These are phyloP conservation scores for Dendrolimus kikuchii DNA, from an alignment of 1,140 invertebrate genomes.

Conservation along the genomic window DNA sequence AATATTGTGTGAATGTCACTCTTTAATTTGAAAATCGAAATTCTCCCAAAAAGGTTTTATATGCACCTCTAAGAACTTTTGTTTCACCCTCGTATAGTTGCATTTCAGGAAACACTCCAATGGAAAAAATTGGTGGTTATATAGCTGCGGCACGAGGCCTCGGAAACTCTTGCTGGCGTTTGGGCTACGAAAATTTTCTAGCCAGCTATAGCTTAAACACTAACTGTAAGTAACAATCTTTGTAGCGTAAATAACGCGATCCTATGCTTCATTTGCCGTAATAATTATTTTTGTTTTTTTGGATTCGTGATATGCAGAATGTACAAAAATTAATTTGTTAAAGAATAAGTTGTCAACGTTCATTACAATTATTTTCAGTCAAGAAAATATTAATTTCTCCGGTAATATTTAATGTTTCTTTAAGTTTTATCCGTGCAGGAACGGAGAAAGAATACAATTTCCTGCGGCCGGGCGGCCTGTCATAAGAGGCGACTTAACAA, in stretches of 20 bases:
- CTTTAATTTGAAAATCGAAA: no score
- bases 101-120: slow-evolving; percentile 40
- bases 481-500: no score
- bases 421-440: no score
- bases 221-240: slow-evolving; percentile 11
- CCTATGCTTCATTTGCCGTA: not conserved
- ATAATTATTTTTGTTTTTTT: not conserved
- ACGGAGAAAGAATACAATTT: no score
- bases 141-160: slow-evolving; percentile 24
- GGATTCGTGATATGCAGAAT: not conserved
- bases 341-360: not conserved
- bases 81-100: not conserved
- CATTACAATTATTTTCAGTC: not conserved
- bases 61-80: no score
- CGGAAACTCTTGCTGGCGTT: slow-evolving; percentile 24
- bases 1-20: no score
- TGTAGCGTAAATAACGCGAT: not conserved
- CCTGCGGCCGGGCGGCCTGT: no score
- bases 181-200: slow-evolving; percentile 29
- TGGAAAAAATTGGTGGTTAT: slow-evolving; percentile 50
- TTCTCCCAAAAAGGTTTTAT: no score
- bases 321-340: not conserved
- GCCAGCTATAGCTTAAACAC: not conserved
- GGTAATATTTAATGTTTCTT: not conserved
- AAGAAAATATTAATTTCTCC: not conserved